Base-by-base conservation (phyloP, 2,113 vertebrate species). In the Alligator mississippiensis region DNA sequence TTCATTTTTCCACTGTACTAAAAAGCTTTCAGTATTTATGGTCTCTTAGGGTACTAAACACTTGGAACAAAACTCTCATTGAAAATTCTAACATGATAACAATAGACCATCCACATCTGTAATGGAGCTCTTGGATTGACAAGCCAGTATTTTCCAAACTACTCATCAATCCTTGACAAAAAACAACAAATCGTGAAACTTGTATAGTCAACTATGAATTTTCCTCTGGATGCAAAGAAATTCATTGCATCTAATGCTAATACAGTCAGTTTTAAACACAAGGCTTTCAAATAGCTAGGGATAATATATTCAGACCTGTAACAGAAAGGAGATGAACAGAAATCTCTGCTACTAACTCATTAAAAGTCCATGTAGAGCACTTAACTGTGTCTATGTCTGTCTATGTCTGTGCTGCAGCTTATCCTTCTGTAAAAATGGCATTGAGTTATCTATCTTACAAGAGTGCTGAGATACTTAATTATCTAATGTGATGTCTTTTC, bases 121-220 rank as follows among this genome's bases (percentile, higher is more conserved):
- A 90, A 93, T 84, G 80, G 38, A 94, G 78, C 64, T 93, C 7
- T 92, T 80, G 77, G 57, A 90, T 68, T 92, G 76, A 84, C 3
- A 47, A 91, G 88, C 87, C 94, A 84, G 7, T 91, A 89, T 94
- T 94, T 82, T 77, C 83, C 83, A 95, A 84, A 91, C 90, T 82
- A 85, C 64, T 95, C 58, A 57, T 90, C 78, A 13, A 82, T 94
- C 66, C 79, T 91, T 94, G 79, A 90, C 85, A 89, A 88, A 88
- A 72, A 90, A 21, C 80, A 89, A 93, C 87, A 94, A 93, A 84
- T 94, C 92, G 1, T 80, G 76, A 88, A 63, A 60, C 62, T 90
- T 94, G 93, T 95, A 58, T 89, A 94, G 78, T 78, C 3, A 2
- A 38, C 76, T 91, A 10, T 92, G 86, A 92, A 93, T 94, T 91